Base-by-base conservation (phyloP, 2,888 invertebrate species). In the Choristoneura rosaceana region DNA sequence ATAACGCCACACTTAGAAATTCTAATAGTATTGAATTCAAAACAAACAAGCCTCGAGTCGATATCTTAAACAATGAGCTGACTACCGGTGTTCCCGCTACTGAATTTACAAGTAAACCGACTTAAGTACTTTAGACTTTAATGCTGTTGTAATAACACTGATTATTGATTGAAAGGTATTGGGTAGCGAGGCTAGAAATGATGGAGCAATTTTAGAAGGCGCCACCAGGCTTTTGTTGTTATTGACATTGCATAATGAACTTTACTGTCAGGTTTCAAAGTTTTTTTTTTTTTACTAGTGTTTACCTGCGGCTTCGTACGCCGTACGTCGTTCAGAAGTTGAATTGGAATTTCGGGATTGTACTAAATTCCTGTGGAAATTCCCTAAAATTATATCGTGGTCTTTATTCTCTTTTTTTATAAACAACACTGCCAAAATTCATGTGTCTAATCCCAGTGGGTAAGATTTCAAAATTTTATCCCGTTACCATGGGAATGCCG, bases 221-320 rank as follows among this genome's bases (percentile, higher is more conserved):
- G 73, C 73, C 73, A 71, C 62, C 55, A 69, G 64, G 68, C 64
- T 73, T 69, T 73, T 73, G 73, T 73, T 64, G 68, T 64, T 33
- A 50, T 12, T 41, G 25, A 14, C 33, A 63, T 14, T 14, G 45
- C 25, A 50, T 43, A 50, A 12, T 69, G 17, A 45, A 17, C 15
- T 50, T 64, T 64, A 50, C 17, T n/a, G 0, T 2, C n/a, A 34
- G 3, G 0, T 0, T 0, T 10, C 14, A 52, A 50, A 17, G 59
- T 52, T 52, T 50, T 3, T 33, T 9, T 17, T 62, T 62, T n/a
- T 0, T 1, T 0, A 25, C 25, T 25, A 25, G 25, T 25, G 25
- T 25, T 25, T 25, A 1, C 25, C 25, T 25, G 25, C 25, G 25
- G 25, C 25, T 25, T 25, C 25, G 25, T 25, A 25, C 25, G 25